Base-by-base conservation (phyloP, 2,113 vertebrate species). In the Trematocara unimaculatum region DNA sequence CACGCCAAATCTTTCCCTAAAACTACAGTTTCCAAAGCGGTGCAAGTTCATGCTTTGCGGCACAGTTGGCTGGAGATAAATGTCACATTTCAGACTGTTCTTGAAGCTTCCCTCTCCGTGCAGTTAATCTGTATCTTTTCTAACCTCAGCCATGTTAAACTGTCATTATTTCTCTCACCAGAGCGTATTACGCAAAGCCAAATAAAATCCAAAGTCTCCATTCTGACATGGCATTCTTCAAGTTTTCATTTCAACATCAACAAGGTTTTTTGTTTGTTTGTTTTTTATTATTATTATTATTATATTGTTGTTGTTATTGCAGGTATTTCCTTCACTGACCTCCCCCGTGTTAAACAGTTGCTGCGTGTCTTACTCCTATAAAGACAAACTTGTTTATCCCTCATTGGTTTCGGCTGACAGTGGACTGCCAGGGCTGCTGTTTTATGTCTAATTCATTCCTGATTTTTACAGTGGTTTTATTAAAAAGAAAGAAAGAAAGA, bases 371-470 rank as follows among this genome's bases (percentile, higher is more conserved):
- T 20, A 15, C 12, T 94, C 84, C 91, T 23, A 11, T 84, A 90
- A 90, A 83, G 85, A 84, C 79, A 60, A 84, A 87, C 91, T 83
- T 95, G 92, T 95, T 96, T 94, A 93, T 92, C 85, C 92, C 85
- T 79, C 78, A 47, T 86, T 92, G 93, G 90, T 87, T 83, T 70
- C 49, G 8, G 54, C 64, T 53, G 92, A 93, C 93, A 89, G 90
- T 70, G 79, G 85, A 84, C 79, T 26, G 88, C 91, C 92, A 82
- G 83, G 56, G 56, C 33, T 53, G 29, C 54, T 13, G 82, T 91
- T 89, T 92, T 88, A 94, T 54, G 91, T 91, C 74, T 93, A 92
- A 94, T 93, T 94, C 87, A 93, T 60, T 88, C 93, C 91, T 91
- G 54, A 9, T 58, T 95, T 89, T 91, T 92, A 90, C 94, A 90